phyloP scores from a whole-genome alignment of 2,113 vertebrate genomes.

The Perognathus longimembris region DNA sequence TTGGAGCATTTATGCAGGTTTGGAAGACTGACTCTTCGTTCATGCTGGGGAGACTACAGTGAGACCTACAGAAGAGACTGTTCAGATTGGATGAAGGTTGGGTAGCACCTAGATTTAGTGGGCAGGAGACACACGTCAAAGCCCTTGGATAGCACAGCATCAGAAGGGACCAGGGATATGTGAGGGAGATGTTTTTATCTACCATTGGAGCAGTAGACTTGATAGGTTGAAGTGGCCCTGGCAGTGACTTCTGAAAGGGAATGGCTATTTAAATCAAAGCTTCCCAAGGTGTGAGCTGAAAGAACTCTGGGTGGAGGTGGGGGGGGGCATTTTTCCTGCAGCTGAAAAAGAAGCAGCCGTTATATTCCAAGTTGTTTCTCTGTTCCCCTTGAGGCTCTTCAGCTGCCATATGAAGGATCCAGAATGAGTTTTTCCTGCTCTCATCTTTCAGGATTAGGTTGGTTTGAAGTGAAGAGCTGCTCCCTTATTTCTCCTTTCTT shows the following conservation, averaged over 20 bases:
- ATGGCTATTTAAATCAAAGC: slow-evolving; percentile 1
- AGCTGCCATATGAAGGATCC: not conserved
- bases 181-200: not conserved
- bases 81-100: not conserved
- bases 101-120: not conserved
- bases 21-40: not conserved
- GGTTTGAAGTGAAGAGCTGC: not conserved
- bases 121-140: not conserved
- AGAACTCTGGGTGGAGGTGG: no score
- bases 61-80: not conserved
- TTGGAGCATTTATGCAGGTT: slow-evolving; percentile 92
- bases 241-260: not conserved
- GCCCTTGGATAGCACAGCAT: not conserved
- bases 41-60: fast-evolving
- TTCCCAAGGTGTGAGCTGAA: not conserved
- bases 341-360: not conserved
- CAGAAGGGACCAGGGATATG: not conserved
- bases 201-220: not conserved
- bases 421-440: not conserved
- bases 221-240: not conserved
- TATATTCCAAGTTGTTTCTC: not conserved
- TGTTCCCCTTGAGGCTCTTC: not conserved
- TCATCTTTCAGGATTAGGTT: not conserved
- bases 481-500: not conserved
- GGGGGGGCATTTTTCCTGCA: not conserved